Evolutionary conservation across 2,888 invertebrate species (phyloP), one percentile per base, ranked within the genome.

Genomic region (Entomobrya proxima): DNA sequence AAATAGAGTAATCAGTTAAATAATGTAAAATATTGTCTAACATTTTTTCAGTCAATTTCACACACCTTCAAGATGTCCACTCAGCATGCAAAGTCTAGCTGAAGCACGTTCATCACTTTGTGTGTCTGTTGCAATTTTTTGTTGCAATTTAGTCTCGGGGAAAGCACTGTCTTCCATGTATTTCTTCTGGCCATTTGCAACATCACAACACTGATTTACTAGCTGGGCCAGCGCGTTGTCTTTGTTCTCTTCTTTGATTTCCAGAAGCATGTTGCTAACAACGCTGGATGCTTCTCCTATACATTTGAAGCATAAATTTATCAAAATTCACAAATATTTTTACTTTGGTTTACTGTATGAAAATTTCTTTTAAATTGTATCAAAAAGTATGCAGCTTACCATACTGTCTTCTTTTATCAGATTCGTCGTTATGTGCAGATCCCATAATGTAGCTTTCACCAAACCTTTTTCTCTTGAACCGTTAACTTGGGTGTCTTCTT

Each of bases 21-120:
- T 15, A 47, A n/a, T n/a, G n/a, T n/a, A 18, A 11, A 52, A 0
- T 44, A 24, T 35, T 5, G 6, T n/a, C 76, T 61, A 1, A 30
- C 21, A 35, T 21, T 58, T 44, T 30, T 21, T 13, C 13, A 2
- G 40, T 18, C 0, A 21, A 27, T 18, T 77, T 24, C 32, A 13
- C 40, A 40, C 18, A 89, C 89, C 88, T 76, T 85, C 88, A 0
- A 78, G n/a, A 27, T 85, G 75, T 18, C 88, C 88, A 77, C 79
- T 87, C 0, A 88, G 85, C 87, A 85, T 86, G 4, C 40, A 27
- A 35, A 75, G 15, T 13, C 24, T 13, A 40, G 55, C 2, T 9
- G 69, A 58, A 11, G 27, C 21, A 84, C 80, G 85, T 1, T 76
- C 61, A 44, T 88, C 88, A 4, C 6, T 55, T 7, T 52, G 61